Conservation (phyloP, 2,888 invertebrate genomes). For the Microctonus brassicae region DNA sequence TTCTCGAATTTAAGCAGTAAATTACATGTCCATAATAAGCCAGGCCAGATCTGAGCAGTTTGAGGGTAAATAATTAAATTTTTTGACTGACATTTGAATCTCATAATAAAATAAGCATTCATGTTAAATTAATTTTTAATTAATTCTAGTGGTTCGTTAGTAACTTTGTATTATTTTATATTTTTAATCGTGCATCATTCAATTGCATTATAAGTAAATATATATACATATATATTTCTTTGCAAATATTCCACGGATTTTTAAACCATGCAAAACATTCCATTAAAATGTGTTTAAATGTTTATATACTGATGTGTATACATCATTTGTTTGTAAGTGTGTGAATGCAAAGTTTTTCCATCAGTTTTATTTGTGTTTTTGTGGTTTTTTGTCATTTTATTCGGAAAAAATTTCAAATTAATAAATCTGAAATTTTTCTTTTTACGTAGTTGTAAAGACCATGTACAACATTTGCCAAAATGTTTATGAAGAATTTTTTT, state of each 20-base stretch:
- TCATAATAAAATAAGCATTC: background rate
- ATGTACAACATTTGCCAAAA: too few relatives aligned
- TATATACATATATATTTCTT: too few relatives aligned
- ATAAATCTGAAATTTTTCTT: background rate
- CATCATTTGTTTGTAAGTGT: background rate
- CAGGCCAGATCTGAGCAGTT: background rate
- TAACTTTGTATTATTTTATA: background rate
- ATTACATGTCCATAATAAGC: background rate
- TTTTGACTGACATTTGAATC: background rate
- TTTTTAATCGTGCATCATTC: background rate
- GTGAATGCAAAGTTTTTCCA: background rate
- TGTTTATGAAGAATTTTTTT: too few relatives aligned
- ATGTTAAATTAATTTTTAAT: background rate
- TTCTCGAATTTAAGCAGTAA: background rate
- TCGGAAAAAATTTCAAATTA: background rate
- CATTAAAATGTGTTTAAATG: background rate
- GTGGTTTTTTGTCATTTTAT: background rate
- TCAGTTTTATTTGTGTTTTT: background rate
- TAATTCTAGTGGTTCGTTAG: background rate
- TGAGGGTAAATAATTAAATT: background rate
- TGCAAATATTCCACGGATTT: too few relatives aligned
- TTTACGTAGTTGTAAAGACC: background rate
- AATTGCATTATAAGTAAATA: background rate
- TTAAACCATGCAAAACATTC: slow-evolving; percentile 1
- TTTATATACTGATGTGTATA: background rate